Conservation (phyloP, 2,113 vertebrate genomes). For the Engystomops pustulosus region DNA sequence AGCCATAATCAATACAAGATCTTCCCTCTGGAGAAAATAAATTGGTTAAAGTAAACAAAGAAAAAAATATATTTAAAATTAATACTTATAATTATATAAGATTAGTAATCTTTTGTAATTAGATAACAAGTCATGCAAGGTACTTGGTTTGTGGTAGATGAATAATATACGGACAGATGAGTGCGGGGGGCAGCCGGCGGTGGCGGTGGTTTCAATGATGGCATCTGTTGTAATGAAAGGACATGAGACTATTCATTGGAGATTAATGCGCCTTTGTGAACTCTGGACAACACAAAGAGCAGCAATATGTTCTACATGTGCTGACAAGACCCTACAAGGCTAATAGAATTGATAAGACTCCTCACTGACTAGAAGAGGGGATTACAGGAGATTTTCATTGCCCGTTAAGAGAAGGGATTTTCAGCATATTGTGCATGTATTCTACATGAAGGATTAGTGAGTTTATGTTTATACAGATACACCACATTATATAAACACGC, state of each 20-base stretch:
- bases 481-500: no score
- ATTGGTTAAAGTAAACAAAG: no score
- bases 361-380: not conserved
- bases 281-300: not conserved
- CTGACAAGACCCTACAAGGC: slow-evolving; percentile 28
- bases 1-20: no score
- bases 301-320: slow-evolving; percentile 38
- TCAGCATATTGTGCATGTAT: no score
- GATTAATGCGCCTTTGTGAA: slow-evolving; percentile 5
- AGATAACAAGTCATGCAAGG: no score
- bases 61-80: no score
- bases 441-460: no score
- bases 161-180: not conserved
- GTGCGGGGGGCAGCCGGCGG: not conserved
- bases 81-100: no score
- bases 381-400: not conserved
- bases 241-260: not conserved
- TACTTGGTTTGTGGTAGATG: not conserved
- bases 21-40: no score
- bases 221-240: not conserved
- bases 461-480: no score
- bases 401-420: not conserved
- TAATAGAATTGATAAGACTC: slow-evolving; percentile 5
- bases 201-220: not conserved
- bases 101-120: no score